Base-by-base conservation (phyloP, 2,113 vertebrate species). In the Chauna torquata region DNA sequence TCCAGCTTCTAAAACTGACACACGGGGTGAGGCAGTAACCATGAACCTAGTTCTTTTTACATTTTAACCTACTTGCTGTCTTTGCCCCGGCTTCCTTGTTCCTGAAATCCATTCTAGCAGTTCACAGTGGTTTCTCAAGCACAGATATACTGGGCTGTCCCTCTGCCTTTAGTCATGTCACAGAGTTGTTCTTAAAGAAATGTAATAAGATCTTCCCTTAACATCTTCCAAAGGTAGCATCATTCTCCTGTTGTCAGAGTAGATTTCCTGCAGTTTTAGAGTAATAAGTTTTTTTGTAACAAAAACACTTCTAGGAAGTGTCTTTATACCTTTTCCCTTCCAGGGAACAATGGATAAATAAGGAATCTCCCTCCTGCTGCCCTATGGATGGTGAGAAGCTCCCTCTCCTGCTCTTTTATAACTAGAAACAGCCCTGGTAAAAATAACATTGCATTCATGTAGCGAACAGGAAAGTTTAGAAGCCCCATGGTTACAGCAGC, bases 81-180 rank as follows among this genome's bases (percentile, higher is more conserved):
- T 84, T 52, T 74, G 34, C 57, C 42, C 4, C 45, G 44, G 19
- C 19, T 47, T 62, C 38, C 7, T 3, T 42, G 7, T 47, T 71
- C 62, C 66, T 69, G 54, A 84, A 82, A 34, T 62, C n/a, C 16
- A 1, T 74, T 38, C 14, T 6, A 22, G 34, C 14, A 70, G 9
- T 14, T 24, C 2, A 0, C 18, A 30, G 20, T 62, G 3, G 3
- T 76, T 83, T 78, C 54, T 61, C 18, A 14, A 4, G 42, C 0
- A 0, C 40, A 25, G 32, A 8, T 78, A 78, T 75, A 38, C 55
- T 45, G 18, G 34, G 25, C 17, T 72, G 27, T 49, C 23, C 12
- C 17, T 74, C 8, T 69, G 30, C 40, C 79, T 82, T 20, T 9
- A 47, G 61, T 9, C 25, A 20, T 5, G 1, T 66, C 45, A 16